phyloP scores from a whole-genome alignment of 1,140 invertebrate genomes.

The Medauroidea extradentata region DNA sequence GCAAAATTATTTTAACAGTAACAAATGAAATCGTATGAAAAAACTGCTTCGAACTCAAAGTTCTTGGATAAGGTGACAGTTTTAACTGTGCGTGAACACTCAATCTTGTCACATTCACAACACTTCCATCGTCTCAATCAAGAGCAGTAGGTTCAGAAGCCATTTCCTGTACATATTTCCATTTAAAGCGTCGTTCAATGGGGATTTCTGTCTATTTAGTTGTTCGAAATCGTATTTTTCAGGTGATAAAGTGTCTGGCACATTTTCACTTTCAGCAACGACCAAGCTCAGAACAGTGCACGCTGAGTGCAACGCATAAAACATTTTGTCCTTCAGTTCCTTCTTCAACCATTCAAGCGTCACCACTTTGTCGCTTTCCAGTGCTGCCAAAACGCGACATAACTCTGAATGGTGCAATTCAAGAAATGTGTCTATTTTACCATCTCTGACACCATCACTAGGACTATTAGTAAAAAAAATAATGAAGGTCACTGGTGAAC shows the following conservation, averaged over 20 bases:
- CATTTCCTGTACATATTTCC: background rate
- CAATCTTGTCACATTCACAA: too few species aligned
- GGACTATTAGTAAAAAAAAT: constrained; percentile 52
- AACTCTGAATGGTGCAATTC: constrained; percentile 41
- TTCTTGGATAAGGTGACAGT: too few species aligned
- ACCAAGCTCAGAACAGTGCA: background rate
- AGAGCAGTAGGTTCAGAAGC: background rate
- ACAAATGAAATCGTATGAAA: too few species aligned
- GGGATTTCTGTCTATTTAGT: too few species aligned
- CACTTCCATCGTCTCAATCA: background rate
- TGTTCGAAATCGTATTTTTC: too few species aligned
- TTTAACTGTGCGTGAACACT: too few species aligned
- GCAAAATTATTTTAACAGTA: too few species aligned
- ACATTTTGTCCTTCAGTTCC: constrained; percentile 24
- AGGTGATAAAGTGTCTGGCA: too few species aligned
- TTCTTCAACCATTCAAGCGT: constrained; percentile 39
- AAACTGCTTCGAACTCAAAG: too few species aligned
- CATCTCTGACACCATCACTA: constrained; percentile 36
- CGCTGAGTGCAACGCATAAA: background rate
- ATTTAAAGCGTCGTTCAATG: background rate
- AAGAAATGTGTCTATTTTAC: constrained; percentile 38
- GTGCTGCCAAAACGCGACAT: constrained; percentile 33
- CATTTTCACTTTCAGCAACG: background rate
- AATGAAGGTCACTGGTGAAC: constrained; percentile 53
- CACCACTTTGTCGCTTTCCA: constrained; percentile 40